Conservation (phyloP, 2,113 vertebrate species). For the Vulpes lagopus region DNA sequence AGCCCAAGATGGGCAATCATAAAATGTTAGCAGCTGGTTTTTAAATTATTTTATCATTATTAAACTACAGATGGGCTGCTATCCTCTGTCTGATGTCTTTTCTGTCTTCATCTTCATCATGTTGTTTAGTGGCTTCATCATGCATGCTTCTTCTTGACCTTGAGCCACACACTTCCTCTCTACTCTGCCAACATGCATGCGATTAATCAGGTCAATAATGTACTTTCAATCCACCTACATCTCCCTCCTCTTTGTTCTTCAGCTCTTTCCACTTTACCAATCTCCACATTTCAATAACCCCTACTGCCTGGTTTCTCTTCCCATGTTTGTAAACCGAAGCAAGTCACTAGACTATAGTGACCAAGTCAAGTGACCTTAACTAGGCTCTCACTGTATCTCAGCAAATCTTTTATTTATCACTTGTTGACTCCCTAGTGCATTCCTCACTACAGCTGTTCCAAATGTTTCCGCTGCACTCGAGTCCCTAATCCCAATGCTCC, state of each 20-base stretch:
- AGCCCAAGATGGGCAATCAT: background rate
- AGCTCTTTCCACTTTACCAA: constrained; percentile 33
- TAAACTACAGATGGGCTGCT: background rate
- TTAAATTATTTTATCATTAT: background rate
- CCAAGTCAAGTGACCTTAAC: constrained; percentile 62
- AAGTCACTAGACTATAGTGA: constrained; percentile 56
- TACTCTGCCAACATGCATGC: constrained; percentile 1
- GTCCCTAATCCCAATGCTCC: constrained; percentile 69
- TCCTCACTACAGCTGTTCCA: constrained; percentile 79
- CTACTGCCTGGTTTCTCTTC: background rate
- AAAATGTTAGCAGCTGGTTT: background rate
- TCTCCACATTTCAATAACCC: background rate
- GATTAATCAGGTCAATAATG: constrained; percentile 30
- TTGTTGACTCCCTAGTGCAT: constrained; percentile 78
- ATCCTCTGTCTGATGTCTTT: background rate
- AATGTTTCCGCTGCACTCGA: constrained; percentile 70
- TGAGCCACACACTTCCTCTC: constrained; percentile 4
- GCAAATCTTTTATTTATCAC: constrained; percentile 78
- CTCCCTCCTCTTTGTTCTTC: background rate
- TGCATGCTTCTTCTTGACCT: background rate
- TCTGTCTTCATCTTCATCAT: background rate
- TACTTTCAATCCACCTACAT: background rate
- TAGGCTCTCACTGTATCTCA: constrained; percentile 45
- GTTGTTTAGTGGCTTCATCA: background rate
- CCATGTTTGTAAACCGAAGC: constrained; percentile 42